Base-by-base conservation (phyloP, 2,888 invertebrate species). In the Drosophila mulleri region DNA sequence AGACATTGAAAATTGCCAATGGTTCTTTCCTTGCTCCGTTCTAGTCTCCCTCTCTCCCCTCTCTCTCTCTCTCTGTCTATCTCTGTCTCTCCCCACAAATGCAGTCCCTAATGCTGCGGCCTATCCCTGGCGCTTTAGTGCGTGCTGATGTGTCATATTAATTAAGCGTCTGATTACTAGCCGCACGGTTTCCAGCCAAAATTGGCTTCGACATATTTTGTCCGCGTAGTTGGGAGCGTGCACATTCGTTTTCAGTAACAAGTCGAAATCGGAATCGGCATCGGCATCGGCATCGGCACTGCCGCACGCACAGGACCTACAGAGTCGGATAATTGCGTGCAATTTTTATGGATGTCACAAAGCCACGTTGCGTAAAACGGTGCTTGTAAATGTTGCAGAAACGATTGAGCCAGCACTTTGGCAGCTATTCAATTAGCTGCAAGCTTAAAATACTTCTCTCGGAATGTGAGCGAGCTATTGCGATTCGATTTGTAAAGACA, bases 151-250 rank as follows among this genome's bases (percentile, higher is more conserved):
- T 86, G 78, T 83, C 81, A 80, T 81, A 78, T 88, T 88, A 82
- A 82, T 87, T 82, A 87, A 87, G 84, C 82, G 88, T 87, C 87
- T 82, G 82, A 82, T 82, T 84, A 84, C 88, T 77, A 67, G 62
- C 67, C 74, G 63, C 68, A 52, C 45, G 47, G 41, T 26, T 47
- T 50, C 44, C 61, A 35, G 41, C 64, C 70, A 35, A 57, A 66
- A 58, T 75, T 56, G 56, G 56, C 57, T 67, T 62, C 79, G 65
- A 70, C 63, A 63, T 66, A 79, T 70, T 74, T 56, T 32, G 56
- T 32, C 44, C 73, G 61, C 42, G 68, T 48, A 54, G 65, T 73
- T 48, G 14, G 60, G 45, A 44, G 42, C 35, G 32, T 23, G 37
- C 58, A 59, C 56, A 53, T 44, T 56, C 50, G 39, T 41, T 29